phyloP scores from a whole-genome alignment of 2,888 invertebrate genomes.

The Athalia cordata region DNA sequence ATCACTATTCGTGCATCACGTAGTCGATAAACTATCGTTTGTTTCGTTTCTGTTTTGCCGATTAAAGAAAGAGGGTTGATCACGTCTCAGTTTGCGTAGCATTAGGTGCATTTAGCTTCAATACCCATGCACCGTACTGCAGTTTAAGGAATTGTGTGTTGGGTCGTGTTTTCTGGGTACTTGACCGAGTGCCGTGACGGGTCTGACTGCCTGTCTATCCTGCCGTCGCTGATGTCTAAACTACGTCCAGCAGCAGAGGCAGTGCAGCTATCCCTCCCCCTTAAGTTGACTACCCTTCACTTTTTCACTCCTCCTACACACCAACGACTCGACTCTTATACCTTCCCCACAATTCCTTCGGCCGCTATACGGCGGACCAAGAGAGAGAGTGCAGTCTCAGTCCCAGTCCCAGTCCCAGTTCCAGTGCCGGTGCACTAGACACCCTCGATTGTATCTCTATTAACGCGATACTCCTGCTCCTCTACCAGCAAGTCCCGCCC shows the following conservation, averaged over 20 bases:
- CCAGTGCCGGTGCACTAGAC: slow-evolving; percentile 63
- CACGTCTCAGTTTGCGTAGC: too few species aligned
- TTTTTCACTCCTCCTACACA: slow-evolving; percentile 34
- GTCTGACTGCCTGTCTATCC: slow-evolving; percentile 74
- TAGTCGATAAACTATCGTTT: too few species aligned
- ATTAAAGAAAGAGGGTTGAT: too few species aligned
- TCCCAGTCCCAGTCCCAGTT: too few species aligned
- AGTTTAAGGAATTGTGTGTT: slow-evolving; percentile 52
- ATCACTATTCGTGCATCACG: too few species aligned
- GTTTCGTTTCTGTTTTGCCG: too few species aligned
- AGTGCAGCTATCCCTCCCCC: slow-evolving; percentile 50
- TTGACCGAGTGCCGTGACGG: slow-evolving; percentile 72
- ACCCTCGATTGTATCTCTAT: slow-evolving; percentile 74
- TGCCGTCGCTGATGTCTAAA: slow-evolving; percentile 74
- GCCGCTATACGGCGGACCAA: slow-evolving; percentile 65
- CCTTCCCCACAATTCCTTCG: slow-evolving; percentile 56
- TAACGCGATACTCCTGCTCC: slow-evolving; percentile 61
- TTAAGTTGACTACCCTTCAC: slow-evolving; percentile 48
- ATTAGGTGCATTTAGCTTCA: too few species aligned
- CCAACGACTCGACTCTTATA: slow-evolving; percentile 50
- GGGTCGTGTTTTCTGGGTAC: slow-evolving; percentile 69
- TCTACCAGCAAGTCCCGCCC: slow-evolving; percentile 63
- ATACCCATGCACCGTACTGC: too few species aligned
- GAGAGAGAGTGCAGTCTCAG: slow-evolving; percentile 59
- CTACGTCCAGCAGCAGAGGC: slow-evolving; percentile 57